These are phyloP conservation scores for Atta cephalotes DNA, from an alignment of 1,140 invertebrate genomes.

Conservation along the genomic window DNA sequence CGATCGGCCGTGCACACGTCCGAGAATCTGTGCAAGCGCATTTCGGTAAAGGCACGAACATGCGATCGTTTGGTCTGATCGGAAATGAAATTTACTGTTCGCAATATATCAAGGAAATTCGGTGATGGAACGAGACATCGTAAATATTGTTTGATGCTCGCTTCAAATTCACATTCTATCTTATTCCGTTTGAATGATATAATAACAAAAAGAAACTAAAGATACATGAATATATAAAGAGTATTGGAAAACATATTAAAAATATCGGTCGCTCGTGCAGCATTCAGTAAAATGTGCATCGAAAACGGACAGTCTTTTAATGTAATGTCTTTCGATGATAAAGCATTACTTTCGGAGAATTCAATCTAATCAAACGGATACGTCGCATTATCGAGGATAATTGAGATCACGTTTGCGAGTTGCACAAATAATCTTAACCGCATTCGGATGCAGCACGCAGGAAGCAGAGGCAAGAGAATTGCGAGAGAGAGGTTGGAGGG, in stretches of 20 bases:
- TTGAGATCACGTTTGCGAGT: conserved; percentile 7
- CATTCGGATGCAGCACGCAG: conserved; percentile 41
- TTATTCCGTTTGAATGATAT: not conserved
- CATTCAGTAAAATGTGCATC: not conserved
- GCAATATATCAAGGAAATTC: conserved; percentile 1
- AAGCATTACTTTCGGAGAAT: not conserved
- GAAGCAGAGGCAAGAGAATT: conserved; percentile 22
- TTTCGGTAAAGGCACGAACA: conserved; percentile 10
- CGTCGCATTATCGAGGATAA: conserved; percentile 7
- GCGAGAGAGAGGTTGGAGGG: conserved; percentile 37
- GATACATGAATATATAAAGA: not conserved
- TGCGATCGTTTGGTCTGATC: conserved; percentile 26
- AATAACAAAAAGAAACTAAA: not conserved
- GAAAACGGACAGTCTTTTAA: not conserved
- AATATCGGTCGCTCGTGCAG: not conserved
- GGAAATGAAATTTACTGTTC: conserved; percentile 39
- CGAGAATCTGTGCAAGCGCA: conserved; percentile 29
- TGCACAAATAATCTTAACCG: conserved; percentile 41
- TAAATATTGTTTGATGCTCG: not conserved
- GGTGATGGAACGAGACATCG: not conserved
- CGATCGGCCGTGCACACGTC: conserved; percentile 26
- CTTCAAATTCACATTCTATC: not conserved
- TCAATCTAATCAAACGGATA: not conserved
- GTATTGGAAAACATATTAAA: not conserved
- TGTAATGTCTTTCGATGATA: not conserved